phyloP scores from a whole-genome alignment of 2,888 invertebrate genomes.

The Xestobium rufovillosum region DNA sequence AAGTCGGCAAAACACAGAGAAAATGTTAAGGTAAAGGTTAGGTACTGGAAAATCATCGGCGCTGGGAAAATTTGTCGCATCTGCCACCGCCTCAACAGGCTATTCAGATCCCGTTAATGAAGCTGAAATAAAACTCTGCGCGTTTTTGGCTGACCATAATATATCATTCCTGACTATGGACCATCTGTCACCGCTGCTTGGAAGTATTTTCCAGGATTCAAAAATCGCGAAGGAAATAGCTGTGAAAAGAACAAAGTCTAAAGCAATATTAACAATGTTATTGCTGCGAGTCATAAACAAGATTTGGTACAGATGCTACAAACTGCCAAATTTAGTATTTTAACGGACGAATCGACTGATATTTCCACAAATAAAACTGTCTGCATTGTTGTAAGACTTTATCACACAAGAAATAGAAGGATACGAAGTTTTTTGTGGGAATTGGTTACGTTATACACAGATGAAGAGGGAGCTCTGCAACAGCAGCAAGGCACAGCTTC shows the following conservation, averaged over 20 bases:
- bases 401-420: conserved; percentile 1
- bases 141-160: conserved; percentile 22
- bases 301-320: conserved; percentile 2
- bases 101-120: conserved; percentile 15
- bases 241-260: conserved; percentile 18
- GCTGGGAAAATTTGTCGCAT: too few species aligned
- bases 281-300: conserved; percentile 11
- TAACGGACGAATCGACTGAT: conserved; percentile 12
- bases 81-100: neutral
- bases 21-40: neutral
- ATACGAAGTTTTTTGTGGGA: conserved; percentile 9
- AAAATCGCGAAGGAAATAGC: conserved; percentile 17
- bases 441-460: conserved; percentile 5
- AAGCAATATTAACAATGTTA: conserved; percentile 16
- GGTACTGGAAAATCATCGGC: too few species aligned
- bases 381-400: conserved; percentile 10
- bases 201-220: conserved; percentile 18
- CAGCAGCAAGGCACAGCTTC: conserved; percentile 9
- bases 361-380: conserved; percentile 6
- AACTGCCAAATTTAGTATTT: conserved; percentile 10
- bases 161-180: conserved; percentile 19
- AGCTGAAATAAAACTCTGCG: conserved; percentile 25
- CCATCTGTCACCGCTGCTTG: conserved; percentile 17
- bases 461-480: neutral
- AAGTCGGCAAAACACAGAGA: neutral